phyloP scores from a whole-genome alignment of 2,888 invertebrate species.

The Cerceris ruficornis region DNA sequence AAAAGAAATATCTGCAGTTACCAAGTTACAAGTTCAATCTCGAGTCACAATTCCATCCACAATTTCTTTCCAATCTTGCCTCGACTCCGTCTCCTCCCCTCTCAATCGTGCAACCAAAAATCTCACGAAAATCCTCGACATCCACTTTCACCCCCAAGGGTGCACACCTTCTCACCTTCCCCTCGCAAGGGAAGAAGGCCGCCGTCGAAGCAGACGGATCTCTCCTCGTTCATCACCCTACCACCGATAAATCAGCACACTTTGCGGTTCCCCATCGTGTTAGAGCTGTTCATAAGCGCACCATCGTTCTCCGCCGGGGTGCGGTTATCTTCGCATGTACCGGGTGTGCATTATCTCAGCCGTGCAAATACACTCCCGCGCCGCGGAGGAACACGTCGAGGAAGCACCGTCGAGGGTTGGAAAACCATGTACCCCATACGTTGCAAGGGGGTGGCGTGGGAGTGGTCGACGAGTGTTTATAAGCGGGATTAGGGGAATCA shows the following conservation, averaged over 20 bases:
- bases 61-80: too few species aligned
- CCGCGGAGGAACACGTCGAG: constrained; percentile 38
- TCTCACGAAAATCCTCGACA: neutral
- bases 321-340: constrained; percentile 79
- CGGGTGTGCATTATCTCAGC: constrained; percentile 78
- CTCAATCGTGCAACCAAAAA: neutral
- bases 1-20: too few species aligned
- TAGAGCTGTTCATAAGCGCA: constrained; percentile 76
- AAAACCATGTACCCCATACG: constrained; percentile 43
- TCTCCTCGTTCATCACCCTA: constrained; percentile 77
- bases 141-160: neutral
- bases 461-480: constrained; percentile 76
- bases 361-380: constrained; percentile 71
- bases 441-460: constrained; percentile 63
- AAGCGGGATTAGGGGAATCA: constrained; percentile 77
- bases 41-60: too few species aligned
- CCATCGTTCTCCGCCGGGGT: constrained; percentile 72
- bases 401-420: constrained; percentile 54
- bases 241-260: constrained; percentile 79
- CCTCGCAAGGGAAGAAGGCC: constrained; percentile 26
- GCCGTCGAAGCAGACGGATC: constrained; percentile 70
- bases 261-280: constrained; percentile 80
- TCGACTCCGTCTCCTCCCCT: neutral
- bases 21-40: too few species aligned
- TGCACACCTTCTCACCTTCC: neutral